Evolutionary conservation across 2,888 invertebrate species (phyloP).

Genomic region (Ashinkailepas kermadecensis): DNA sequence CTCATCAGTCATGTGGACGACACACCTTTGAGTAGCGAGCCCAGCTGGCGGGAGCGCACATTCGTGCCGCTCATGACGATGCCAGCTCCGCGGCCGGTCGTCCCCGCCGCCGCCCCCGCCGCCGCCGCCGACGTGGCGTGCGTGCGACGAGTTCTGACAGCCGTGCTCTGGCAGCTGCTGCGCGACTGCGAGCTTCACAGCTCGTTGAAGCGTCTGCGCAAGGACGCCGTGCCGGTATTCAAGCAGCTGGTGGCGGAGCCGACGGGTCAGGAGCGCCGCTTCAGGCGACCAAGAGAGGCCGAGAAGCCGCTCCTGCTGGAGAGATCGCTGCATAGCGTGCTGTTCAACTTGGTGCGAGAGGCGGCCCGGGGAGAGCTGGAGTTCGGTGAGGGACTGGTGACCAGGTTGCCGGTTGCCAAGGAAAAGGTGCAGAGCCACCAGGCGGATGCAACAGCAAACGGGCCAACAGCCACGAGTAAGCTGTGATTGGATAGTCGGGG

Average conservation of each 20-base stretch:
- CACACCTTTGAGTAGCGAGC: neutral
- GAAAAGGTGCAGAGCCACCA: too few relatives aligned
- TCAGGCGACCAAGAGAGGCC: neutral
- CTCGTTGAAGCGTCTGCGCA: neutral
- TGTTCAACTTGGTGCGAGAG: neutral
- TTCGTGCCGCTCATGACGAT: neutral
- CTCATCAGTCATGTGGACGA: neutral
- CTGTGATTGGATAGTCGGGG: too few relatives aligned
- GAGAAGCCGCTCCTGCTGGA: neutral
- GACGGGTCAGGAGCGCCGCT: neutral
- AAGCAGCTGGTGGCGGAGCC: neutral
- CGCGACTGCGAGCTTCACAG: slow-evolving; percentile 3
- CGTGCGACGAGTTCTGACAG: neutral
- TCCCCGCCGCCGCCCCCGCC: neutral
- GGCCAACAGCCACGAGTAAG: too few relatives aligned
- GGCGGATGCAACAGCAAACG: too few relatives aligned
- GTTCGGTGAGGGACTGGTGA: neutral
- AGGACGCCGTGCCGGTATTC: neutral
- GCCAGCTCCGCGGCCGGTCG: neutral
- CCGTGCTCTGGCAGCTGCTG: neutral
- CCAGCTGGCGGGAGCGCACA: neutral
- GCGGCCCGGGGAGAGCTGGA: neutral
- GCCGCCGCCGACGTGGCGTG: neutral
- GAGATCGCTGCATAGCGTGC: neutral
- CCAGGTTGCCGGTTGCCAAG: neutral